Conservation (phyloP, 2,888 invertebrate species). For the Agrotis puta region DNA sequence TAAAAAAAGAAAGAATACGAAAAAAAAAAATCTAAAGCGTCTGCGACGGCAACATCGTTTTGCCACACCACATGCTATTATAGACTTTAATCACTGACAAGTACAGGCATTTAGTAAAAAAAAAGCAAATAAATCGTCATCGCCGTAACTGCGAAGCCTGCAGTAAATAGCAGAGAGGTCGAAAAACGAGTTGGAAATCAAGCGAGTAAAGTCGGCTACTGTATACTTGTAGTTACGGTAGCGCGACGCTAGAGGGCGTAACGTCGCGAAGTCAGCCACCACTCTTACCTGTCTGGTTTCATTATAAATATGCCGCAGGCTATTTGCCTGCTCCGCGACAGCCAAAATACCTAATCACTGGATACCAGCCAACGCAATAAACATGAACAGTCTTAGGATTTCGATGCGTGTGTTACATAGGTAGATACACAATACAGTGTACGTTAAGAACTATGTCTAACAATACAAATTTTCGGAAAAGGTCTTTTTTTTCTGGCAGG, state of each 20-base stretch:
- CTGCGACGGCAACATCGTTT: neutral
- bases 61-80: conserved; percentile 6
- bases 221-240: conserved; percentile 61
- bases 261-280: conserved; percentile 69
- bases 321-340: conserved; percentile 74
- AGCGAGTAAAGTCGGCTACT: conserved; percentile 61
- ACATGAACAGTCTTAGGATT: conserved; percentile 44
- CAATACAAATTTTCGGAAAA: too few relatives aligned
- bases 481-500: neutral
- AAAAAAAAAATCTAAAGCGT: conserved; percentile 15
- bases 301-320: conserved; percentile 79
- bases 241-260: conserved; percentile 68
- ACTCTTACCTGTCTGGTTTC: conserved; percentile 79
- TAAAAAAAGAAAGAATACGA: neutral
- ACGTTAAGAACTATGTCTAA: neutral
- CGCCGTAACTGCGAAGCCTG: conserved; percentile 2
- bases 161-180: conserved; percentile 47
- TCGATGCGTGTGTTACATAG: conserved; percentile 19
- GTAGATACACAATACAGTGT: neutral
- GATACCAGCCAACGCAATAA: conserved; percentile 64
- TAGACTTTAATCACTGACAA: conserved; percentile 20
- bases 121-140: conserved; percentile 17
- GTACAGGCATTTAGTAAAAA: conserved; percentile 20
- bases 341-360: conserved; percentile 74
- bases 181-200: conserved; percentile 62